These are phyloP conservation scores for Pseudochirops corinnae DNA, from an alignment of 2,797 vertebrate genomes.

Conservation along the genomic window DNA sequence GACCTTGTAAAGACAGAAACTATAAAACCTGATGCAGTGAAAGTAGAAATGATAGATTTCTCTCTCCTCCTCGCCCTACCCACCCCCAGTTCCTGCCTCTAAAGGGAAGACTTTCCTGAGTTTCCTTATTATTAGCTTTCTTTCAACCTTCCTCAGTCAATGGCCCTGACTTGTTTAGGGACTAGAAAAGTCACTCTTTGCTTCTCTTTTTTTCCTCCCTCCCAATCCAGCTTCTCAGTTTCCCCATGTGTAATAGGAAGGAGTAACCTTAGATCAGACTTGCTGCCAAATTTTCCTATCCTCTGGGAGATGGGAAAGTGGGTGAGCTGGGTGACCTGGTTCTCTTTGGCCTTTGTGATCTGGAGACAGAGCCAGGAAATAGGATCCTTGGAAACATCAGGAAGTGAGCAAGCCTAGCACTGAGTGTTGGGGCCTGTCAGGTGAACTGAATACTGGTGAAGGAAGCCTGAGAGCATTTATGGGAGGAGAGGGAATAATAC, in stretches of 20 bases:
- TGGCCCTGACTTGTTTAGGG: neutral
- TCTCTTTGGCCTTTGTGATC: neutral
- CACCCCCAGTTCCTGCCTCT: neutral
- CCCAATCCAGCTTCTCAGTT: neutral
- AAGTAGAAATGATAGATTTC: neutral
- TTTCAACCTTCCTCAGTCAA: neutral
- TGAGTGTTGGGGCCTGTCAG: neutral
- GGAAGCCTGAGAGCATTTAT: neutral
- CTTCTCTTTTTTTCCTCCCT: neutral
- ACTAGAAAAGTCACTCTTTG: neutral
- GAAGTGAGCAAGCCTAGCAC: neutral
- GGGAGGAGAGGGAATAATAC: neutral
- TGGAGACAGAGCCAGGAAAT: neutral
- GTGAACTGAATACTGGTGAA: neutral
- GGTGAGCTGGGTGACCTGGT: neutral
- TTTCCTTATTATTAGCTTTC: neutral
- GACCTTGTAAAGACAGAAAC: neutral
- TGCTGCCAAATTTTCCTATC: neutral
- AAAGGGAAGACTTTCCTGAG: neutral
- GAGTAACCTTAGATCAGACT: neutral
- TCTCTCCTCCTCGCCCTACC: too few relatives aligned
- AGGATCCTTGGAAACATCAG: neutral
- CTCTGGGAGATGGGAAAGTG: neutral
- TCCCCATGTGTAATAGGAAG: neutral
- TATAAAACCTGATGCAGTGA: neutral